These are phyloP conservation scores for Hydractinia echinata DNA, from an alignment of 30 jellyfish, hydroid and myxozoan species.

Conservation along the genomic window DNA sequence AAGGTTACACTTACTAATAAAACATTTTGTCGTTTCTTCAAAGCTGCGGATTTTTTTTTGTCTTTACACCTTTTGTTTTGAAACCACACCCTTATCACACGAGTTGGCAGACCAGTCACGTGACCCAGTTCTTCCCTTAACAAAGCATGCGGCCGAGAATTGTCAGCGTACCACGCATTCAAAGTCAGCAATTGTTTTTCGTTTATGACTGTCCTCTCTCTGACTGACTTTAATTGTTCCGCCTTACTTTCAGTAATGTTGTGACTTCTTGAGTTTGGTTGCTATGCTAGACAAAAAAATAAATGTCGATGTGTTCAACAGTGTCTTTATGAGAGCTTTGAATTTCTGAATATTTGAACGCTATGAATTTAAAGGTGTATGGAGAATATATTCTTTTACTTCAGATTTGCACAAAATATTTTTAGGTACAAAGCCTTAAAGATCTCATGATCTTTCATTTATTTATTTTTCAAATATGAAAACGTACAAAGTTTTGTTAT, in stretches of 20 bases:
- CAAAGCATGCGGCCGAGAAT: constrained; percentile 84
- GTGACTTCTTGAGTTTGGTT: constrained; percentile 29
- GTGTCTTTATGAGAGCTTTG: background rate
- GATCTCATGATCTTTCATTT: too few relatives aligned
- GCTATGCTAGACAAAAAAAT: background rate
- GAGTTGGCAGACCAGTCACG: constrained; percentile 69
- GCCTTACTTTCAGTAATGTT: constrained; percentile 14
- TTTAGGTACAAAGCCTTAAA: too few relatives aligned
- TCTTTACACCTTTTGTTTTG: constrained; percentile 85
- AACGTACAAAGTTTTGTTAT: too few relatives aligned
- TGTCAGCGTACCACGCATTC: constrained; percentile 74
- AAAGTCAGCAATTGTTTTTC: constrained; percentile 63
- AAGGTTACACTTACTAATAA: background rate
- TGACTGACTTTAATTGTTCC: constrained; percentile 52
- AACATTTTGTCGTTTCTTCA: background rate
- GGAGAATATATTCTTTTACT: too few relatives aligned
- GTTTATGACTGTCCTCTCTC: constrained; percentile 76
- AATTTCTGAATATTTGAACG: background rate
- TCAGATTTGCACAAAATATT: too few relatives aligned
- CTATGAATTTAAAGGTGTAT: too few relatives aligned
- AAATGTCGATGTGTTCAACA: background rate
- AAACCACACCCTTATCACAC: constrained; percentile 93
- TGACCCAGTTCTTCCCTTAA: constrained; percentile 74
- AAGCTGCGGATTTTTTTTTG: constrained; percentile 46
- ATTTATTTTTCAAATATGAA: too few relatives aligned